A percentile compares a stretch with the other conserved stretches of the same genome.
Evolutionary conservation across 1,140 invertebrate genomes (phyloP).

Genomic region (Akabosia matsudoensis): DNA sequence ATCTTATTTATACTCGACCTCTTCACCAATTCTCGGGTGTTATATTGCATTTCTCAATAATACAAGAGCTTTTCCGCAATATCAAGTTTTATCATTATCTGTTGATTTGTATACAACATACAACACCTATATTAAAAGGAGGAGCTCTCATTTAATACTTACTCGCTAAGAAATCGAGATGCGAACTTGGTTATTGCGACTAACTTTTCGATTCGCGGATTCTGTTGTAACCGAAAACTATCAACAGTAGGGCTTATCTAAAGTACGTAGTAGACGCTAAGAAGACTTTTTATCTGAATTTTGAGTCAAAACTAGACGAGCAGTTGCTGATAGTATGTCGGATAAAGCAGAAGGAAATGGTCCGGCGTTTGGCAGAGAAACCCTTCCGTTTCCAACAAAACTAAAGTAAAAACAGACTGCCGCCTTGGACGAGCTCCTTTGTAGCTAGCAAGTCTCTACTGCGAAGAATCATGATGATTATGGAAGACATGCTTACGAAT

Average conservation of each 20-base stretch:
- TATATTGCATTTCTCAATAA: too few species aligned
- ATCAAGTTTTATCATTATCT: too few species aligned
- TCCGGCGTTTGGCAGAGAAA: conserved; percentile 18
- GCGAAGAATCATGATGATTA: neutral
- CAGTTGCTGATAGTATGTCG: neutral
- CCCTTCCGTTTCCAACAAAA: conserved; percentile 16
- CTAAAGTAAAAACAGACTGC: neutral
- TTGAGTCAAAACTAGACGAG: neutral
- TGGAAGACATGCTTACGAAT: neutral
- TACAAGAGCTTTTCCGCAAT: too few species aligned
- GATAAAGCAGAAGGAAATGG: conserved; percentile 23
- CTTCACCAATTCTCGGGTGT: too few species aligned
- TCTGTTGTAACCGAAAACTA: neutral
- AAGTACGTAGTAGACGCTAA: neutral
- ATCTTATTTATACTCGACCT: too few species aligned
- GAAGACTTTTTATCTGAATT: conserved; percentile 11
- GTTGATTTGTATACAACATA: too few species aligned
- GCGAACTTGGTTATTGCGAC: too few species aligned
- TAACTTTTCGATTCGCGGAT: neutral
- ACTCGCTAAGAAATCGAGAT: too few species aligned
- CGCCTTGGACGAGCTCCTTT: neutral
- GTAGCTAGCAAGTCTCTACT: neutral
- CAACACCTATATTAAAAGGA: too few species aligned
- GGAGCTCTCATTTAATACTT: too few species aligned
- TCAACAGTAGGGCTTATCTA: neutral